These are phyloP conservation scores for Meda fulgida DNA, from an alignment of 2,797 vertebrate species.

Conservation along the genomic window DNA sequence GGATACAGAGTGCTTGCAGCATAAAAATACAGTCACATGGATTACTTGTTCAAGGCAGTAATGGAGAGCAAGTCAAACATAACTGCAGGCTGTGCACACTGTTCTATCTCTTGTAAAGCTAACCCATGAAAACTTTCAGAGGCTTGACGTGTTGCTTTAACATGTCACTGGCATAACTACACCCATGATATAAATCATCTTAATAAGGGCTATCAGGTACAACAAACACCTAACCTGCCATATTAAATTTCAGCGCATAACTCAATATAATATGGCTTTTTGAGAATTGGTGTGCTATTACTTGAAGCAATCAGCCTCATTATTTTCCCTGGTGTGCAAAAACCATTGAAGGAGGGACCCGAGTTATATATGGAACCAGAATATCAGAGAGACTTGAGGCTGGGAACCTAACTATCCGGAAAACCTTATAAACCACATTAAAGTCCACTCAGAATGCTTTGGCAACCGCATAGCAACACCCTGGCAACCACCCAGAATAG, in stretches of 20 bases:
- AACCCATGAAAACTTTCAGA: slow-evolving; percentile 19
- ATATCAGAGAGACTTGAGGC: neutral
- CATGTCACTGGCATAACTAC: neutral
- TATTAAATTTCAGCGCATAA: neutral
- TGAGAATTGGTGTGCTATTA: neutral
- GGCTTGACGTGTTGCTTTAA: neutral
- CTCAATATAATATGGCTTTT: neutral
- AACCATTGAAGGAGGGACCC: neutral
- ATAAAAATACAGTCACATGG: slow-evolving; percentile 64
- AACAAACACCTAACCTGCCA: slow-evolving; percentile 5
- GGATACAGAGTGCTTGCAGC: slow-evolving; percentile 23
- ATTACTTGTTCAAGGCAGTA: slow-evolving; percentile 61
- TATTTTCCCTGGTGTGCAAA: neutral
- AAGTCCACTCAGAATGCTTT: slow-evolving; percentile 1
- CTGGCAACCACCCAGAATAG: slow-evolving; percentile 12
- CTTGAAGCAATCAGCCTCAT: neutral
- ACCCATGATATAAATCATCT: neutral
- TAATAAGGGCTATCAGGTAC: neutral
- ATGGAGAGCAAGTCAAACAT: slow-evolving; percentile 66
- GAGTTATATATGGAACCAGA: slow-evolving; percentile 15
- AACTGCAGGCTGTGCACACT: slow-evolving; percentile 47
- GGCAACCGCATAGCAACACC: neutral
- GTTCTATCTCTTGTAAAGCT: slow-evolving; percentile 58
- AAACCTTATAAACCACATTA: slow-evolving; percentile 7
- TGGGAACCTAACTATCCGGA: neutral